Evolutionary conservation across 1,140 invertebrate genomes (phyloP).

Genomic region (Rhyacophila brunnea): DNA sequence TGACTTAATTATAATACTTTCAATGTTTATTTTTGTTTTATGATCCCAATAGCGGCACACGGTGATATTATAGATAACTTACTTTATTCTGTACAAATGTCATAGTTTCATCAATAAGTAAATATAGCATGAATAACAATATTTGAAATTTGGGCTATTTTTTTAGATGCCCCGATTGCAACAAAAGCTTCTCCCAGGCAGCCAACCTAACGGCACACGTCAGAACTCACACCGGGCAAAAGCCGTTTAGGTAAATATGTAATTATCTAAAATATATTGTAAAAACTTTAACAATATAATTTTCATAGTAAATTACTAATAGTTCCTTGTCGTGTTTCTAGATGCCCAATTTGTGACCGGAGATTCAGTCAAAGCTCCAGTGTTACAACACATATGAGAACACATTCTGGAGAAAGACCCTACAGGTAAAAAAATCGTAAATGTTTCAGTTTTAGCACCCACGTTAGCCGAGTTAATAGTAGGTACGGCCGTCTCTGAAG

Average conservation of each 20-base stretch:
- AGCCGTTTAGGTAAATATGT: constrained; percentile 76
- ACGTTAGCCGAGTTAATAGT: no score
- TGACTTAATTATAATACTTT: no score
- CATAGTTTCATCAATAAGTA: no score
- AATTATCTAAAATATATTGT: no score
- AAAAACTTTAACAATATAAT: no score
- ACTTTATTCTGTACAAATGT: no score
- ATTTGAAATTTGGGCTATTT: neutral
- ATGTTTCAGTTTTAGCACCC: no score
- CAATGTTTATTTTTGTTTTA: no score
- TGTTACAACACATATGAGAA: constrained; percentile 93
- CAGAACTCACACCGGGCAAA: constrained; percentile 81
- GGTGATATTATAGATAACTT: neutral
- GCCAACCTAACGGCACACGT: constrained; percentile 73
- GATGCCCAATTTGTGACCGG: constrained; percentile 94
- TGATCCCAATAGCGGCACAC: no score
- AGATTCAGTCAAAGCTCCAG: constrained; percentile 94
- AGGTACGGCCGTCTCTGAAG: no score
- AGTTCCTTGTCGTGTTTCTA: constrained; percentile 60
- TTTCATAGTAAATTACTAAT: neutral
- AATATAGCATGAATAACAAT: neutral
- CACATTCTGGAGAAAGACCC: constrained; percentile 79
- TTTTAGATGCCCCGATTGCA: constrained; percentile 71
- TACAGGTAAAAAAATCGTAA: constrained; percentile 62
- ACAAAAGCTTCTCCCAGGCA: constrained; percentile 73